These are phyloP conservation scores for Diploptera punctata DNA, from an alignment of 2,888 invertebrate species.

Conservation along the genomic window DNA sequence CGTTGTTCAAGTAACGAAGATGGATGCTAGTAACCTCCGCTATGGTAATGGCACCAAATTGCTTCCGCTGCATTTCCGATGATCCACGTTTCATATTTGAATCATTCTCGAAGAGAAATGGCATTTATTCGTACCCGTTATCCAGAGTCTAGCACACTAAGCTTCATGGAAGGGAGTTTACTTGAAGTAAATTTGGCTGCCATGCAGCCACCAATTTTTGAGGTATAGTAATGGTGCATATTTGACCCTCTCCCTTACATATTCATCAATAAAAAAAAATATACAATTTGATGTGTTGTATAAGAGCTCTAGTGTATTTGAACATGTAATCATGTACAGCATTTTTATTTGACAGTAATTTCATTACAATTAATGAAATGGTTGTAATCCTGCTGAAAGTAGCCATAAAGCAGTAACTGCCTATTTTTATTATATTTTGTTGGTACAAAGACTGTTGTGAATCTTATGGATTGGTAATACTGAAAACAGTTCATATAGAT, in stretches of 20 bases:
- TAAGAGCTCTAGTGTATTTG: neutral
- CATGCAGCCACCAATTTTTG: conserved; percentile 6
- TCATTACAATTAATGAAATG: neutral
- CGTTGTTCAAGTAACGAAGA: conserved; percentile 92
- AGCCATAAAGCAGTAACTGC: no score
- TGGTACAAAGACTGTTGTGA: no score
- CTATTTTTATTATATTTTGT: no score
- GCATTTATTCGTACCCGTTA: conserved; percentile 94
- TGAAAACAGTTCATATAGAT: no score
- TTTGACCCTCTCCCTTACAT: neutral
- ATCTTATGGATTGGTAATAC: no score
- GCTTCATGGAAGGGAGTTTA: conserved; percentile 61
- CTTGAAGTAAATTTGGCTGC: conserved; percentile 27
- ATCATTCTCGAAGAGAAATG: conserved; percentile 98
- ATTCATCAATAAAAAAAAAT: neutral
- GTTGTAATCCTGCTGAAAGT: no score
- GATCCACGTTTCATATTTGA: conserved; percentile 96
- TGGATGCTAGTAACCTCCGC: conserved; percentile 98
- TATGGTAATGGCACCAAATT: conserved; percentile 99
- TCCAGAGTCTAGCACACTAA: conserved; percentile 92
- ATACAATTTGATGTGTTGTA: neutral
- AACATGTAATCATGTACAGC: neutral
- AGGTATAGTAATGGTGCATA: no score
- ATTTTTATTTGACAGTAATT: neutral
- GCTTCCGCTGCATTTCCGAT: conserved; percentile 91